Percentiles rank a stretch among this genome's conserved stretches.
Evolutionary conservation across 1,140 invertebrate genomes (phyloP).

Genomic region (Aporrectodea caliginosa): DNA sequence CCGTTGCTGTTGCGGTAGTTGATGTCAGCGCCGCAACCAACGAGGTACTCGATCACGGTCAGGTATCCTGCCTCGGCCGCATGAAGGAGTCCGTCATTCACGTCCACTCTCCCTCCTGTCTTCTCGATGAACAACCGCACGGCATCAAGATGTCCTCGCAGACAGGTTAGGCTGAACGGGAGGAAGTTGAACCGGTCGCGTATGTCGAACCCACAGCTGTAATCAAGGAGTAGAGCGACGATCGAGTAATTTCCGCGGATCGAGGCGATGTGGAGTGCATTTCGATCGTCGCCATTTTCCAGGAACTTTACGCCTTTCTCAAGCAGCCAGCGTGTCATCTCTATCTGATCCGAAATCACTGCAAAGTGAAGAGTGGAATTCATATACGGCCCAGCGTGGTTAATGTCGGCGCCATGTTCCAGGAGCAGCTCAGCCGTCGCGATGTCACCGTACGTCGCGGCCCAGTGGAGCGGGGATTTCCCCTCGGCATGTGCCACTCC

Average conservation of each 20-base stretch:
- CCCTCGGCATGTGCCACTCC: background rate
- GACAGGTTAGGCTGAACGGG: conserved; percentile 19
- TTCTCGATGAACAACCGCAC: conserved; percentile 19
- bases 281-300: conserved; percentile 19
- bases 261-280: conserved; percentile 24
- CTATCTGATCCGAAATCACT: conserved; percentile 15
- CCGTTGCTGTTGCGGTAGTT: conserved; percentile 16
- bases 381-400: conserved; percentile 19
- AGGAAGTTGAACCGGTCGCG: conserved; percentile 18
- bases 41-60: conserved; percentile 9
- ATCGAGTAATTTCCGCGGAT: conserved; percentile 19
- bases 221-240: conserved; percentile 11
- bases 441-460: conserved; percentile 20
- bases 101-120: background rate
- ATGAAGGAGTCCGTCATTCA: conserved; percentile 11
- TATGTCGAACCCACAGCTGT: conserved; percentile 2
- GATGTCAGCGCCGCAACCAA: conserved; percentile 21
- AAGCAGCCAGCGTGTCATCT: conserved; percentile 22
- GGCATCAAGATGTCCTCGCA: conserved; percentile 20
- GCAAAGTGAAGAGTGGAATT: conserved; percentile 28
- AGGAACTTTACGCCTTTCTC: conserved; percentile 13
- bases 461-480: conserved; percentile 27
- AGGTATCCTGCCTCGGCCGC: conserved; percentile 20
- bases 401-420: conserved; percentile 24
- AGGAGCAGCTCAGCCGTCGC: conserved; percentile 14